phyloP scores from a whole-genome alignment of 53 echinoderm and acorn worm species.

The Antedon mediterranea region DNA sequence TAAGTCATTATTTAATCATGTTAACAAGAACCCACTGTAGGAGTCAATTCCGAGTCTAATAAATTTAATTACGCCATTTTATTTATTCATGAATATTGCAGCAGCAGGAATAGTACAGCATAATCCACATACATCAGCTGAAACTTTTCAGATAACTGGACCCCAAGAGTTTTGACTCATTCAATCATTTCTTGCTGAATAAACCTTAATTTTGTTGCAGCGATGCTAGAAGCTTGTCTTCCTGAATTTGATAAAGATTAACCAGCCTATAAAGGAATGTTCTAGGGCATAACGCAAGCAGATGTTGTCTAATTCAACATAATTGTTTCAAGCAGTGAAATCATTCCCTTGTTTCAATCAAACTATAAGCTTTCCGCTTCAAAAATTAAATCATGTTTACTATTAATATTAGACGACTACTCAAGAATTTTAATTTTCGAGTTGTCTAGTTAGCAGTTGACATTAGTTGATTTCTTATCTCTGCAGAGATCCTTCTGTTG shows the following conservation, averaged over 20 bases:
- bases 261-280: neutral
- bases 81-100: neutral
- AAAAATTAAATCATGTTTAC: neutral
- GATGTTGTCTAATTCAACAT: neutral
- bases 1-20: neutral
- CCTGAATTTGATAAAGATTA: neutral
- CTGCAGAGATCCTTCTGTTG: too few species aligned
- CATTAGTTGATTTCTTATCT: too few species aligned
- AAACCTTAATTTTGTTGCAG: neutral
- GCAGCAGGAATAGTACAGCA: neutral
- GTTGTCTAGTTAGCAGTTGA: neutral
- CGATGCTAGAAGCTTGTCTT: neutral
- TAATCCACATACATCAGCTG: neutral
- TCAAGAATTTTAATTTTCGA: neutral
- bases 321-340: neutral
- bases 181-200: neutral
- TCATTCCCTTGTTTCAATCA: neutral
- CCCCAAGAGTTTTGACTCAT: neutral
- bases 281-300: neutral
- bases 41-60: neutral
- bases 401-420: neutral
- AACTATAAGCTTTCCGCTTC: neutral
- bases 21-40: neutral
- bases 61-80: neutral
- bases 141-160: neutral